phyloP scores from a whole-genome alignment of 64 coral and sea anemone genomes.

The Pocillopora verrucosa region DNA sequence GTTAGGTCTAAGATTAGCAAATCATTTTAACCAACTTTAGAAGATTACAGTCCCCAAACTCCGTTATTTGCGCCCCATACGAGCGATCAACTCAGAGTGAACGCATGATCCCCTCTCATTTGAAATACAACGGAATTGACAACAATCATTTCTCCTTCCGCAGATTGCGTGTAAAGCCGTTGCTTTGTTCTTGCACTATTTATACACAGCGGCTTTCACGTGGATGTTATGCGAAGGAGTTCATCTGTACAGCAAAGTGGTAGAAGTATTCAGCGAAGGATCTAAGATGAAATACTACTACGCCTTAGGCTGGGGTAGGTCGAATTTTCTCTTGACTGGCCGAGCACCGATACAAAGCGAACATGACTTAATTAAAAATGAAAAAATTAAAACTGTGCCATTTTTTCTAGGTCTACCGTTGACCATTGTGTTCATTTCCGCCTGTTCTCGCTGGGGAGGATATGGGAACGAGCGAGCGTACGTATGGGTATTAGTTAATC shows the following conservation, averaged over 20 bases:
- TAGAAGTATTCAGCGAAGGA: constrained; percentile 85
- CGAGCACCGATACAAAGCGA: neutral
- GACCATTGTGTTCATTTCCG: constrained; percentile 83
- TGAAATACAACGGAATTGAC: too few relatives aligned
- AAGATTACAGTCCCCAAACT: too few relatives aligned
- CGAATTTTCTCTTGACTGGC: neutral
- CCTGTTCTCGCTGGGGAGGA: constrained; percentile 70
- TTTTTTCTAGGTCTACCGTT: constrained; percentile 57
- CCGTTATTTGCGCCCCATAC: too few relatives aligned
- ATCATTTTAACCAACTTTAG: too few relatives aligned
- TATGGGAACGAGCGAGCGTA: constrained; percentile 80
- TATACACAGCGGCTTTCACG: constrained; percentile 90
- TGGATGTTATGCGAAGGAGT: constrained; percentile 92
- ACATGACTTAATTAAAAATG: too few relatives aligned
- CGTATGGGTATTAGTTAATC: constrained; percentile 28
- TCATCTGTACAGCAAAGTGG: constrained; percentile 90
- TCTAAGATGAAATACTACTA: constrained; percentile 98
- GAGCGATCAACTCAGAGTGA: neutral
- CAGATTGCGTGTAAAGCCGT: constrained; percentile 88
- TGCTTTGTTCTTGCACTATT: constrained; percentile 80
- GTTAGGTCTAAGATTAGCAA: too few relatives aligned
- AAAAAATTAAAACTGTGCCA: neutral
- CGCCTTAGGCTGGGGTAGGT: constrained; percentile 85
- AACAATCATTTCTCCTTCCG: too few relatives aligned
- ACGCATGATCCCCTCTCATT: neutral